Base-by-base conservation (phyloP, 2,797 vertebrate species). In the Cichlasoma orientale region DNA sequence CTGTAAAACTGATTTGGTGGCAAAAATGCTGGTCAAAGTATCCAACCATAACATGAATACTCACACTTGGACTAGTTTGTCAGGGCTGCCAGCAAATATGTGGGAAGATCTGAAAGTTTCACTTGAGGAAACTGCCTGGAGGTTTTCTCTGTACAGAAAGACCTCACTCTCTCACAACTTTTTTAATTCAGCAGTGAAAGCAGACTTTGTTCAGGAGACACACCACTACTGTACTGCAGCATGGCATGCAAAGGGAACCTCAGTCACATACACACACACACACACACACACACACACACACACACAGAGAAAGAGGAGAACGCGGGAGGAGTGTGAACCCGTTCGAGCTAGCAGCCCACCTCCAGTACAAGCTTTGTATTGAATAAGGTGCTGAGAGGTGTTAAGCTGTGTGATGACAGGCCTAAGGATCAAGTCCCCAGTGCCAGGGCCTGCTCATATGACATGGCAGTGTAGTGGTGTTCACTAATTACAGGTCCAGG, bases 381-480 rank as follows among this genome's bases (percentile, higher is more conserved):
- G 79, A 91, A 88, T 59, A 87, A 88, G 85, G 86, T 80, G 89
- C 68, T 77, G 86, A 93, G 82, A 88, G 75, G 83, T 82, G 79
- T 72, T 68, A 90, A 92, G 82, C 85, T 82, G 78, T 76, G 86
- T 54, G 89, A 84, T 93, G 94, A 93, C 86, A 94, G 83, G 73
- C 69, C 71, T 19, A 57, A 87, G 78, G 75, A 93, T 86, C 79
- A 23, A 16, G 72, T 85, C 36, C 66, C 75, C 57, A 27, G 36
- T 72, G 88, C 82, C 84, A 85, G 72, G 78, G 80, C 38, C 74
- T 69, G 84, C 89, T 91, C 88, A 71, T 78, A 89, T 94, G 91
- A 92, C 91, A 91, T 31, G 58, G 72, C 75, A 82, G 79, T 50
- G 63, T 56, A 79, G 80, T 75, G 58, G 77, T 80, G 79, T 79